Percentiles rank a stretch among this genome's conserved stretches.
Conservation (phyloP, 2,797 vertebrate genomes). For the Myotis planiceps region DNA sequence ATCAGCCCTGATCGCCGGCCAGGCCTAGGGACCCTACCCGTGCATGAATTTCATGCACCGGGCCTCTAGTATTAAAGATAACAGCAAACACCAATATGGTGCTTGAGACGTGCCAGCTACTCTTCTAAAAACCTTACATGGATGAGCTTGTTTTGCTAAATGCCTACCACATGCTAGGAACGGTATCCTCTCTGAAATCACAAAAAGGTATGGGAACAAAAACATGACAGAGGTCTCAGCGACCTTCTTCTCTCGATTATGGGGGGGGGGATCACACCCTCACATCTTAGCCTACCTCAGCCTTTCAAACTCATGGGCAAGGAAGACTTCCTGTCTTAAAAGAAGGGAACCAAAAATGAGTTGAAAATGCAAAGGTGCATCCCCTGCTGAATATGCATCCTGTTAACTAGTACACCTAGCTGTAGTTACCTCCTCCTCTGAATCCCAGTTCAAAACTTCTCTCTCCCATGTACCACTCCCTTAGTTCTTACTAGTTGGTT, state of each 20-base stretch:
- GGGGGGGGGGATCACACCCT: background rate
- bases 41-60: too few relatives aligned
- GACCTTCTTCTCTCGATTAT: background rate
- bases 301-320: background rate
- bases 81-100: background rate
- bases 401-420: background rate
- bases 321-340: background rate
- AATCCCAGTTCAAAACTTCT: background rate
- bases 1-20: too few relatives aligned
- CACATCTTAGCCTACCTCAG: background rate
- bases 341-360: background rate
- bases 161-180: background rate
- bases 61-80: background rate
- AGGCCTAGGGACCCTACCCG: too few relatives aligned
- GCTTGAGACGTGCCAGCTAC: background rate
- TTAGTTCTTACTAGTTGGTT: background rate
- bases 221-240: fast-evolving
- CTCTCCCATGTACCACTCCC: background rate
- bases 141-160: background rate
- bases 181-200: background rate
- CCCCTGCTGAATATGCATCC: background rate
- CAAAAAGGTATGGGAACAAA: fast-evolving
- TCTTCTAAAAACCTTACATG: background rate
- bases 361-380: background rate
- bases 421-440: background rate